phyloP scores from a whole-genome alignment of 2,797 vertebrate species.

The Hyperoplus immaculatus region DNA sequence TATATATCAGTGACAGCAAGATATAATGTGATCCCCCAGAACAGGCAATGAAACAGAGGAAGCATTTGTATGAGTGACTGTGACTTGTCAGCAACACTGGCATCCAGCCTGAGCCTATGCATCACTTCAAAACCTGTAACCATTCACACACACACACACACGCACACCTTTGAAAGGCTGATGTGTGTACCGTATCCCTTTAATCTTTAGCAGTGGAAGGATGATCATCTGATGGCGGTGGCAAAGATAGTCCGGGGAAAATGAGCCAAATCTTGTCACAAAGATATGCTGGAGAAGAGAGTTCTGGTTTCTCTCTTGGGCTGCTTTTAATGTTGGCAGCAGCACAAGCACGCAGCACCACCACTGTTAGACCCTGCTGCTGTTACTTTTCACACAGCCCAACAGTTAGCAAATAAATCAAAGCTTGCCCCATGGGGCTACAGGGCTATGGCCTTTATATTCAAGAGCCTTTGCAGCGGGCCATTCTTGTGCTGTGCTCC shows the following conservation, averaged over 20 bases:
- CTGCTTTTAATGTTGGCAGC: constrained; percentile 67
- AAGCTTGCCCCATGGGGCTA: constrained; percentile 62
- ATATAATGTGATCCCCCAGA: constrained; percentile 16
- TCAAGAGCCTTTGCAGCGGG: constrained; percentile 53
- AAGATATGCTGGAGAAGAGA: constrained; percentile 51
- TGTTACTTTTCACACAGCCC: constrained; percentile 65
- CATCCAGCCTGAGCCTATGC: constrained; percentile 51
- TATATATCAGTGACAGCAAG: constrained; percentile 25
- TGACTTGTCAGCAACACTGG: constrained; percentile 58
- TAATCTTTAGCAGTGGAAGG: constrained; percentile 52
- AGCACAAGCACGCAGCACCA: constrained; percentile 47
- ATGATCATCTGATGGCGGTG: constrained; percentile 56
- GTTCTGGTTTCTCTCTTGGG: constrained; percentile 40
- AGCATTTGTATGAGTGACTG: constrained; percentile 42
- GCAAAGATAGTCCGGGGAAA: constrained; percentile 59
- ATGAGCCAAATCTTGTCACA: constrained; percentile 69
- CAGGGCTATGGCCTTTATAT: constrained; percentile 64
- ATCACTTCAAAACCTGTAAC: constrained; percentile 57
- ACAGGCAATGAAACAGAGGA: constrained; percentile 15
- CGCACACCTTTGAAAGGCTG: constrained; percentile 38
- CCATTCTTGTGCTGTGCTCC: constrained; percentile 51
- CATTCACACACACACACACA: constrained; percentile 39
- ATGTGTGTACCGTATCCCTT: constrained; percentile 44
- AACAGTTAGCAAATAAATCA: constrained; percentile 77
- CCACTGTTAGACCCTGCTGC: constrained; percentile 56